Base-by-base conservation (phyloP, 2,888 invertebrate genomes). In the Operophtera brumata region DNA sequence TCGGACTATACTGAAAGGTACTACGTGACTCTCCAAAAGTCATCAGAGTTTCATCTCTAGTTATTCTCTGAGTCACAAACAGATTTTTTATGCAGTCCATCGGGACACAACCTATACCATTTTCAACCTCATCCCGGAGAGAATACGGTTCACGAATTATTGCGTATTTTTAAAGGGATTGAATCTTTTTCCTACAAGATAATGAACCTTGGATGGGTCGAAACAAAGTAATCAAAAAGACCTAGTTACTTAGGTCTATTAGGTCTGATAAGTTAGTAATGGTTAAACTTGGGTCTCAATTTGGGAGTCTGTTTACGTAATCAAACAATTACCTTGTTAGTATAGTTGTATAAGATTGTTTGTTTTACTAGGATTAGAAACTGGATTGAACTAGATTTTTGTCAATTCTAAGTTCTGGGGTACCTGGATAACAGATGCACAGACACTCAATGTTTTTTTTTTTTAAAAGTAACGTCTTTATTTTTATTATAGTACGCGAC, bases 171-270 rank as follows among this genome's bases (percentile, higher is more conserved):
- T 26, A 26, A 41, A 14, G 26, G 11, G 36, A 13, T 36, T 8
- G 8, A 9, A 36, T 13, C 28, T 47, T 57, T 49, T 40, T 39
- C n/a, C 28, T 28, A 1, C 36, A 9, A 51, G 42, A 47, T 52
- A 53, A 53, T 57, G 57, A 48, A 48, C 49, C 42, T 53, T 57
- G 49, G 48, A 53, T 46, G 56, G 48, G 46, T 57, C 30, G 42
- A 42, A 42, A 28, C 28, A 42, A 30, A 42, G 30, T 42, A 30
- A 42, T 42, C 30, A 42, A 30, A 42, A 41, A 11, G n/a, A 1
- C 28, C 25, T 41, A 26, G 26, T n/a, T 9, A 41, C n/a, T 41
- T 14, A 42, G 42, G 12, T 30, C 10, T 41, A 41, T n/a, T 25
- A 25, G 10, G 25, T 20, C n/a, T 39, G 10, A n/a, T n/a, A 20